Evolutionary conservation across 1,140 invertebrate species (phyloP).

Genomic region (Streblospio benedicti): DNA sequence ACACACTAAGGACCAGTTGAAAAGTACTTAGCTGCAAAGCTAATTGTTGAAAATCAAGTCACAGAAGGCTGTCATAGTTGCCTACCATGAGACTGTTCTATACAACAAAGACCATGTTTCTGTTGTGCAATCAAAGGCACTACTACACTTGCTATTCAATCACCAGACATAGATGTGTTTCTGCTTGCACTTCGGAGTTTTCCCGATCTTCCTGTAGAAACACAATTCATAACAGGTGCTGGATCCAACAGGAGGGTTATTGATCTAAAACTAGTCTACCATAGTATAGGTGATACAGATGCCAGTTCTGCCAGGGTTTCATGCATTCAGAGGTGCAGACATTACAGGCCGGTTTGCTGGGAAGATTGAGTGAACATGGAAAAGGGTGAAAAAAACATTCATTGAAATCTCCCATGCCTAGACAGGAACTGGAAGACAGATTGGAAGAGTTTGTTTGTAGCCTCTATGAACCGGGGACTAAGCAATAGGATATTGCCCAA

Average conservation of each 20-base stretch:
- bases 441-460: background rate
- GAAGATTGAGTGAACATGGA: background rate
- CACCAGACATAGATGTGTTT: constrained; percentile 11
- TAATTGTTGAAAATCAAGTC: background rate
- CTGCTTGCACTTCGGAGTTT: constrained; percentile 6
- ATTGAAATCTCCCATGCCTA: background rate
- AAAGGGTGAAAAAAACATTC: background rate
- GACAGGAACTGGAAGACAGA: background rate
- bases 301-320: background rate
- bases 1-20: constrained; percentile 9
- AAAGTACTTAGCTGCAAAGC: background rate
- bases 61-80: background rate
- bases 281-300: too few relatives aligned
- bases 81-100: constrained; percentile 3
- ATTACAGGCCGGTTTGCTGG: background rate
- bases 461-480: background rate
- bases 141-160: constrained; percentile 1
- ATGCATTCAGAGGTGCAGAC: constrained; percentile 4
- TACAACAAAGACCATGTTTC: background rate
- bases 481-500: background rate
- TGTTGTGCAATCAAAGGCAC: constrained; percentile 7
- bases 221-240: constrained; percentile 7
- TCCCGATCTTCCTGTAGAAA: background rate
- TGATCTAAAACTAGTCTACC: too few relatives aligned
- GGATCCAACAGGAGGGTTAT: too few relatives aligned